Conservation (phyloP, 1,140 invertebrate genomes). For the Chrysopa pallens region DNA sequence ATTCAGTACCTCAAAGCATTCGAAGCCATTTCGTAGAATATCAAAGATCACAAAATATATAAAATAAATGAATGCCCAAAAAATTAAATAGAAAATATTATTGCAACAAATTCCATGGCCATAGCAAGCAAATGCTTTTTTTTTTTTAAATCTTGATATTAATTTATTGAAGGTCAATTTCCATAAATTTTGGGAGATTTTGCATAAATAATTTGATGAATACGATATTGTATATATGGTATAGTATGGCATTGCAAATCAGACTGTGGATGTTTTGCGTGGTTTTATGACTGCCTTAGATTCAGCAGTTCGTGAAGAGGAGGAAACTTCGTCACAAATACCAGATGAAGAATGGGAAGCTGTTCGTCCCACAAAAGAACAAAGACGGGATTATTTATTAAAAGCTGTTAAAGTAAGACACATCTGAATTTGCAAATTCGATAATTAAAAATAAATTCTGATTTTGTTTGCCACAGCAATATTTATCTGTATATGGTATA, state of each 20-base stretch:
- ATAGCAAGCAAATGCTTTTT: too few relatives aligned
- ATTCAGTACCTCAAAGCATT: too few relatives aligned
- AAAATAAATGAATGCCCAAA: too few relatives aligned
- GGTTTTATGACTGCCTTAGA: constrained; percentile 43
- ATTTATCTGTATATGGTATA: constrained; percentile 25
- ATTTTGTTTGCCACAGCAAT: constrained; percentile 19
- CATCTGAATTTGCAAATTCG: too few relatives aligned
- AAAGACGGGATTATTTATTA: constrained; percentile 39
- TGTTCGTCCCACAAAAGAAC: constrained; percentile 44
- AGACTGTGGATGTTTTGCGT: constrained; percentile 38
- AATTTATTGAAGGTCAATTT: too few relatives aligned
- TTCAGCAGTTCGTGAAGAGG: constrained; percentile 41
- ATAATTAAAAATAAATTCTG: too few relatives aligned
- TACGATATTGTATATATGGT: constrained; percentile 6
- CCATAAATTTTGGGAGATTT: too few relatives aligned
- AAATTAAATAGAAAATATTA: too few relatives aligned
- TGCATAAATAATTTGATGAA: not conserved
- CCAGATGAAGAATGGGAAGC: constrained; percentile 69
- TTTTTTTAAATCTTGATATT: too few relatives aligned
- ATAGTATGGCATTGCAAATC: constrained; percentile 39
- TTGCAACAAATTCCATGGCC: too few relatives aligned
- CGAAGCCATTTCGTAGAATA: too few relatives aligned
- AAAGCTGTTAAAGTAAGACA: constrained; percentile 37
- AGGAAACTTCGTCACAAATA: constrained; percentile 46
- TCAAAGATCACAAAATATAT: too few relatives aligned